Percentiles rank a stretch among this genome's conserved stretches.
phyloP scores from a whole-genome alignment of 2,888 invertebrate species.

The Drosophila borborema region DNA sequence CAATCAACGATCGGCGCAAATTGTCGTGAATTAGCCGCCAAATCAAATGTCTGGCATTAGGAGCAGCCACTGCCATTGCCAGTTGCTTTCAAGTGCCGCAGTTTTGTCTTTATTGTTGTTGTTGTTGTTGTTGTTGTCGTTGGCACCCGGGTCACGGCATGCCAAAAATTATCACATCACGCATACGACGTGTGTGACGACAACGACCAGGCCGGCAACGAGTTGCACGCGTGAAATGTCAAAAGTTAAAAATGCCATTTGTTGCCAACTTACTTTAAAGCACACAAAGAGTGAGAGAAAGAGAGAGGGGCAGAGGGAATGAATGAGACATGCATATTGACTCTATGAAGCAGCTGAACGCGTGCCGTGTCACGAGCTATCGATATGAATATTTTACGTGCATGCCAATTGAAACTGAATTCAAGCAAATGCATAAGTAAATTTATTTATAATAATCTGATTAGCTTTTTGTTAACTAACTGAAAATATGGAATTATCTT shows the following conservation, averaged over 20 bases:
- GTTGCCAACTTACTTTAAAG: slow-evolving; percentile 28
- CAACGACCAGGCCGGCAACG: slow-evolving; percentile 19
- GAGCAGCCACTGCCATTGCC: slow-evolving; percentile 27
- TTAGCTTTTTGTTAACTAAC: not conserved
- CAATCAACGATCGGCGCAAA: slow-evolving; percentile 69
- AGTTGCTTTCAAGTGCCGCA: slow-evolving; percentile 67
- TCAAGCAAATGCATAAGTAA: not conserved
- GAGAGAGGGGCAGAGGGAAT: not conserved
- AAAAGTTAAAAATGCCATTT: slow-evolving; percentile 80
- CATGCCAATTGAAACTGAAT: slow-evolving; percentile 1
- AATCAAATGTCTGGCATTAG: slow-evolving; percentile 71
- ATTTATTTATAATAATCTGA: not conserved
- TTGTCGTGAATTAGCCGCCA: slow-evolving; percentile 73
- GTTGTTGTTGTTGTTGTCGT: not conserved
- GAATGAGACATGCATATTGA: not conserved
- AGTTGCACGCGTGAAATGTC: slow-evolving; percentile 78
- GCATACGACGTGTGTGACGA: slow-evolving; percentile 74
- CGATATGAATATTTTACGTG: not conserved
- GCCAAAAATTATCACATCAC: slow-evolving; percentile 80
- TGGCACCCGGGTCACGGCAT: slow-evolving; percentile 51
- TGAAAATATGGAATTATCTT: not conserved
- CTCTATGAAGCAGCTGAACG: slow-evolving; percentile 3
- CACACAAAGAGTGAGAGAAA: not conserved
- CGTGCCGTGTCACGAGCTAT: slow-evolving; percentile 20
- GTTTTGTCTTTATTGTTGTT: not conserved